Conservation (phyloP, 1,140 invertebrate genomes). For the Cyclina sinensis region DNA sequence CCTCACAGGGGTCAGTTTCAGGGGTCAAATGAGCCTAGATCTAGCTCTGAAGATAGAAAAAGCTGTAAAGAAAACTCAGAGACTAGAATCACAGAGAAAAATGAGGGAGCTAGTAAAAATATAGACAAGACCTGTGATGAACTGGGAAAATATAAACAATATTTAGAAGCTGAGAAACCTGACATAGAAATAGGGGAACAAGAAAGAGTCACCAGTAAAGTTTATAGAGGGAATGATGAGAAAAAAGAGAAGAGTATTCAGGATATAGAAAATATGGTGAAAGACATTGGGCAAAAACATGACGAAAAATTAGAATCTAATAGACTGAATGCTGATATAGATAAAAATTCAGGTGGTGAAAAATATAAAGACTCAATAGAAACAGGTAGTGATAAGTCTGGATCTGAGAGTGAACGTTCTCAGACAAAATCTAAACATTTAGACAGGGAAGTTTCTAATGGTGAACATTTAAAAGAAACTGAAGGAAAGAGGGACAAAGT, state of each 20-base stretch:
- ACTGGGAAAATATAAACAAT: conserved; percentile 71
- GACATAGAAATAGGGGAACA: conserved; percentile 61
- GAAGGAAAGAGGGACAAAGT: conserved; percentile 34
- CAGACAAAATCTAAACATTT: neutral
- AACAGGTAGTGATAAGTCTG: neutral
- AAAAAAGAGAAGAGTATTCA: neutral
- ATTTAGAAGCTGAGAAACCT: conserved; percentile 76
- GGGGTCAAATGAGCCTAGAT: neutral
- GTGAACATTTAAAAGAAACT: neutral
- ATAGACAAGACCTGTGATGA: neutral
- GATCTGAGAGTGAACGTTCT: neutral
- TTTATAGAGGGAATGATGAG: neutral
- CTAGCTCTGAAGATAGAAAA: neutral
- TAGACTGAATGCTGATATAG: neutral
- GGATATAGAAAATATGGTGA: conserved; percentile 46
- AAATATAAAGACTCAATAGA: neutral
- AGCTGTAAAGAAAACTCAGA: neutral
- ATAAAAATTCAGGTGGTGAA: conserved; percentile 2
- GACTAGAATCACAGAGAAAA: too few relatives aligned
- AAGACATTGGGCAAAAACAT: conserved; percentile 39
- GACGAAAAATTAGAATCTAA: conserved; percentile 16
- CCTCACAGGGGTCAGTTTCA: conserved; percentile 66
- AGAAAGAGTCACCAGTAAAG: conserved; percentile 22
- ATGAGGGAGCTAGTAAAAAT: neutral
- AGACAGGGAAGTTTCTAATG: neutral